Evolutionary conservation across 2,113 vertebrate genomes (phyloP).

Genomic region (Hiodon alosoides): DNA sequence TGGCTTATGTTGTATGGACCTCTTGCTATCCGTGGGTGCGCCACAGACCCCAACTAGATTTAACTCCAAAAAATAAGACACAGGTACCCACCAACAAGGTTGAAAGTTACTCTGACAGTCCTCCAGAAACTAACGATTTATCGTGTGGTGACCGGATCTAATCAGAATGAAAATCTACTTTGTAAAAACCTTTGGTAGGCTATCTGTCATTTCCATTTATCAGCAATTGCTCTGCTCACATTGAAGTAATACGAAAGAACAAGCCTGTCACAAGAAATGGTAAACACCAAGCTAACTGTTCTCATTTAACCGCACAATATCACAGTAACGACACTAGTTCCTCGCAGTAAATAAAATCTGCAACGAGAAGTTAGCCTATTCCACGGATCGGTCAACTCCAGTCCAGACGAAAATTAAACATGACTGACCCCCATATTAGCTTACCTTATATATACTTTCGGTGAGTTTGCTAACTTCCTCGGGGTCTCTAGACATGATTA

Average conservation of each 20-base stretch:
- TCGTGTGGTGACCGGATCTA: not conserved
- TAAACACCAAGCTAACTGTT: no score
- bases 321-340: no score
- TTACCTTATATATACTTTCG: conserved; percentile 88
- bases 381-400: not conserved
- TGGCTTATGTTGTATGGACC: not conserved
- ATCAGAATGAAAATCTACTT: no score
- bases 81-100: not conserved
- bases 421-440: conserved; percentile 7
- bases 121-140: not conserved
- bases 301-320: no score
- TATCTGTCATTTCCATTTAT: no score
- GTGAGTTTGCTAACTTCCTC: conserved; percentile 88
- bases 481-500: conserved; percentile 76
- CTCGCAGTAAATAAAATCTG: no score
- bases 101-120: not conserved
- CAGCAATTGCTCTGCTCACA: no score
- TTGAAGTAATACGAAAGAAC: no score
- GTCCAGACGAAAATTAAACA: not conserved
- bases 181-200: no score
- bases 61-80: not conserved
- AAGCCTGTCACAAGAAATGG: no score
- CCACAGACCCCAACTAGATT: not conserved
- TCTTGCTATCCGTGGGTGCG: conserved; percentile 9
- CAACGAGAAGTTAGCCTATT: no score